phyloP scores from a whole-genome alignment of 2,113 vertebrate genomes.

The Cyphomyrus discorhynchus region DNA sequence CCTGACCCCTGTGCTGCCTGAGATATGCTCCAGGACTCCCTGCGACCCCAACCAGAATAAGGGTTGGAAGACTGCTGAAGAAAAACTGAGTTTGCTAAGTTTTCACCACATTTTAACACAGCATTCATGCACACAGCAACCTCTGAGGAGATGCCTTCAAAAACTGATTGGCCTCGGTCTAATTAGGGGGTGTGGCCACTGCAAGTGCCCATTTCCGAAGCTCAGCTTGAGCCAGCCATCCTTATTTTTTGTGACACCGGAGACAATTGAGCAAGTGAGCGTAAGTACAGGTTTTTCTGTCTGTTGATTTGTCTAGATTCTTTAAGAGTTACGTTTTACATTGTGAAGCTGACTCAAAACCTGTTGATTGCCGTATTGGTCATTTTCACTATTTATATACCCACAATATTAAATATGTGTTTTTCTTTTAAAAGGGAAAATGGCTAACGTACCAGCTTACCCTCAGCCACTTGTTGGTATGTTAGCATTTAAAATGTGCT shows the following conservation, averaged over 20 bases:
- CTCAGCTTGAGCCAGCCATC: neutral
- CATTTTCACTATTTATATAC: neutral
- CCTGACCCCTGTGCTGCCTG: neutral
- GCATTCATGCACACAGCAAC: neutral
- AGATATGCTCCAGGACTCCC: neutral
- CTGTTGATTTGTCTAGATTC: neutral
- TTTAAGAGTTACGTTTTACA: neutral
- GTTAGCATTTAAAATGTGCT: neutral
- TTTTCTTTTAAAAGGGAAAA: slow-evolving; percentile 29
- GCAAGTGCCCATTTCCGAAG: neutral
- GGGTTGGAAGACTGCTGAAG: neutral
- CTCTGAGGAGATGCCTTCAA: neutral
- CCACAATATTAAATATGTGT: neutral
- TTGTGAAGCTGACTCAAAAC: neutral
- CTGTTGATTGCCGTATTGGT: neutral
- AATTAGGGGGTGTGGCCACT: neutral
- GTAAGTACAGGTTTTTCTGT: neutral
- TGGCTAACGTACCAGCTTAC: slow-evolving; percentile 25
- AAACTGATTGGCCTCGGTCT: neutral
- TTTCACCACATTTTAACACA: neutral
- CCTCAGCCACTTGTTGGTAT: slow-evolving; percentile 37
- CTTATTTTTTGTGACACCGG: neutral
- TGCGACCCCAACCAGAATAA: neutral
- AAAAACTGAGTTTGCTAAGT: neutral
- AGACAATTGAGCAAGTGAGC: neutral